phyloP scores from a whole-genome alignment of 1,140 invertebrate genomes.

The Holotrichia oblita region DNA sequence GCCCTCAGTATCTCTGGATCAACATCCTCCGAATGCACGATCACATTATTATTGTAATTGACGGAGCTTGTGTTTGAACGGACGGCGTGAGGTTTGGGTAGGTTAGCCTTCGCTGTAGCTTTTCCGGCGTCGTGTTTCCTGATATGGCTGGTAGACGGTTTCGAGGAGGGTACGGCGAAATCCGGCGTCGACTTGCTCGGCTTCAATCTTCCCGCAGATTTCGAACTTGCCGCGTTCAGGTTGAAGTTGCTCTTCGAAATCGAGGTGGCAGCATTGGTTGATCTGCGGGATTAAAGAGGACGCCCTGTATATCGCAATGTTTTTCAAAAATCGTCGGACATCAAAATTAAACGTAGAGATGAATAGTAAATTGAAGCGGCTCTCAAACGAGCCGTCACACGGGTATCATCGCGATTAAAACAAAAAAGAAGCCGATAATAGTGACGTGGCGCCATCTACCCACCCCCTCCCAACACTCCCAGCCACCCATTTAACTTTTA shows the following conservation, averaged over 20 bases:
- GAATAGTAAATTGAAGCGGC: too few relatives aligned
- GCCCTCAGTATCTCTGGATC: too few relatives aligned
- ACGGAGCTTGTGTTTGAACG: too few relatives aligned
- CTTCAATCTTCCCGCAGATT: background rate
- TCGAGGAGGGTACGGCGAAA: background rate
- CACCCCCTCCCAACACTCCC: too few relatives aligned
- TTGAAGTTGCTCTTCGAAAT: background rate
- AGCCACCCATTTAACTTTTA: too few relatives aligned
- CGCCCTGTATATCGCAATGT: too few relatives aligned
- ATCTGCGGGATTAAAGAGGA: background rate
- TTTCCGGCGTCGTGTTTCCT: background rate
- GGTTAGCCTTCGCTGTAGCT: background rate
- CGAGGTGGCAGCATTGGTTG: background rate
- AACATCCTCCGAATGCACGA: background rate
- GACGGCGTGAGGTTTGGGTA: background rate
- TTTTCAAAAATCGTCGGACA: too few relatives aligned
- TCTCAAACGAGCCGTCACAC: too few relatives aligned
- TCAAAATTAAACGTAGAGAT: too few relatives aligned
- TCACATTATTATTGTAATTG: slow-evolving; percentile 11
- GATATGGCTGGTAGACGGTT: background rate
- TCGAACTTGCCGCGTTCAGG: background rate
- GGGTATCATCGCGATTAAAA: too few relatives aligned
- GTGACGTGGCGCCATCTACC: too few relatives aligned
- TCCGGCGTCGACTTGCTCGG: background rate
- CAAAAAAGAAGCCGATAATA: too few relatives aligned